phyloP scores from a whole-genome alignment of 1,140 invertebrate genomes.

The Ruditapes philippinarum region DNA sequence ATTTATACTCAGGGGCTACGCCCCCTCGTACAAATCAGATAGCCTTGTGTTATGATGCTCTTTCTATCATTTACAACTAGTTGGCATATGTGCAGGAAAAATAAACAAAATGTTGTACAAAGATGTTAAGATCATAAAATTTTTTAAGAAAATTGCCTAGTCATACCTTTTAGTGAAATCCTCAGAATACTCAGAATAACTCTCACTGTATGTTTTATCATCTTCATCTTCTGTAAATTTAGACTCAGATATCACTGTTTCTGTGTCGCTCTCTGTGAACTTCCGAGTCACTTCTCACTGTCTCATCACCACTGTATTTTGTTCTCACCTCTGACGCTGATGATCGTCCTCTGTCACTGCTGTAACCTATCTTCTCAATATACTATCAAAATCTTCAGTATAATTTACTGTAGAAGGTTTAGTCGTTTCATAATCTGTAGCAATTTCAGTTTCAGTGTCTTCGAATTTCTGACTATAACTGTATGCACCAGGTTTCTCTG shows the following conservation, averaged over 20 bases:
- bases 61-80: too few relatives aligned
- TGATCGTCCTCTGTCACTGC: constrained; percentile 41
- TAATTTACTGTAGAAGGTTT: constrained; percentile 59
- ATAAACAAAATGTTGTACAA: too few relatives aligned
- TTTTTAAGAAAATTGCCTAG: too few relatives aligned
- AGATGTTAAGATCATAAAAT: too few relatives aligned
- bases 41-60: too few relatives aligned
- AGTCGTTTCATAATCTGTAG: constrained; percentile 33
- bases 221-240: constrained; percentile 26
- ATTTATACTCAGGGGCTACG: too few relatives aligned
- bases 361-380: constrained; percentile 71
- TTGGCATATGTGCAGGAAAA: too few relatives aligned
- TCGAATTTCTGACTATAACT: constrained; percentile 52
- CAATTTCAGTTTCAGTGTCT: constrained; percentile 63
- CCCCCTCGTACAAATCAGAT: too few relatives aligned
- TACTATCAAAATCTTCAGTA: constrained; percentile 77
- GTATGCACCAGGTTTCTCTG: constrained; percentile 40
- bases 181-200: constrained; percentile 66
- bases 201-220: constrained; percentile 54
- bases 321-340: constrained; percentile 67
- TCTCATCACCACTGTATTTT: constrained; percentile 69
- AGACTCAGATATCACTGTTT: constrained; percentile 22
- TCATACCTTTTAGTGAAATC: constrained; percentile 62
- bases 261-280: constrained; percentile 67
- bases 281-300: constrained; percentile 68